phyloP scores from a whole-genome alignment of 1,140 invertebrate species.

The Contarinia nasturtii region DNA sequence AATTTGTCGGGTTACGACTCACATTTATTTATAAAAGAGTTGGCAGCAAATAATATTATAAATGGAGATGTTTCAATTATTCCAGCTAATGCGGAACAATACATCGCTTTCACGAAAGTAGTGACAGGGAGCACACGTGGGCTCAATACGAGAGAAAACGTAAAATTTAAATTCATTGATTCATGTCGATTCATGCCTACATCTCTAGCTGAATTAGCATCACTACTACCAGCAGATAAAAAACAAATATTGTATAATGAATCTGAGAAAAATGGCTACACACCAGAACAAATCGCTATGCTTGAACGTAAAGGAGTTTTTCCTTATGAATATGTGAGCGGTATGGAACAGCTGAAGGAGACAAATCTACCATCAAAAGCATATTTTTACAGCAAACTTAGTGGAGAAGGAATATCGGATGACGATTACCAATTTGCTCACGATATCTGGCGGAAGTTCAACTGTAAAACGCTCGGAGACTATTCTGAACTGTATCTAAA shows the following conservation, averaged over 20 bases:
- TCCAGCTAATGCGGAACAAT: conserved; percentile 19
- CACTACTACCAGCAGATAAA: conserved; percentile 1
- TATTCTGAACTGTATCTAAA: conserved; percentile 25
- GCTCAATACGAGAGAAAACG: neutral
- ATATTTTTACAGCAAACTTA: conserved; percentile 19
- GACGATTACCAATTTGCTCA: conserved; percentile 24
- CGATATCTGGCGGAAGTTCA: conserved; percentile 25
- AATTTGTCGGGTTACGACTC: conserved; percentile 16
- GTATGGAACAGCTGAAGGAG: conserved; percentile 14
- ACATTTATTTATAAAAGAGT: conserved; percentile 19
- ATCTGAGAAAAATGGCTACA: too few relatives aligned
- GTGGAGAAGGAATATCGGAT: conserved; percentile 9
- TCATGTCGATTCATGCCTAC: conserved; percentile 15
- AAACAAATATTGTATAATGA: too few relatives aligned
- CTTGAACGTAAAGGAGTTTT: conserved; percentile 14
- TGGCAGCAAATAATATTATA: conserved; percentile 7
- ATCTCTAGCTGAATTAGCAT: conserved; percentile 9
- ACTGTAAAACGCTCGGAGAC: conserved; percentile 19
- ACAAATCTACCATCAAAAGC: conserved; percentile 11
- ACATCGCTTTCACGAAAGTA: conserved; percentile 10
- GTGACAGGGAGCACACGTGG: neutral
- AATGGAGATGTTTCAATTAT: conserved; percentile 15
- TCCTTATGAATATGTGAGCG: conserved; percentile 17
- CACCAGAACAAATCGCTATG: too few relatives aligned
- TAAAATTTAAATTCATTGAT: conserved; percentile 17